Base-by-base conservation (phyloP, 1,140 invertebrate genomes). In the Platorchestia sp. region DNA sequence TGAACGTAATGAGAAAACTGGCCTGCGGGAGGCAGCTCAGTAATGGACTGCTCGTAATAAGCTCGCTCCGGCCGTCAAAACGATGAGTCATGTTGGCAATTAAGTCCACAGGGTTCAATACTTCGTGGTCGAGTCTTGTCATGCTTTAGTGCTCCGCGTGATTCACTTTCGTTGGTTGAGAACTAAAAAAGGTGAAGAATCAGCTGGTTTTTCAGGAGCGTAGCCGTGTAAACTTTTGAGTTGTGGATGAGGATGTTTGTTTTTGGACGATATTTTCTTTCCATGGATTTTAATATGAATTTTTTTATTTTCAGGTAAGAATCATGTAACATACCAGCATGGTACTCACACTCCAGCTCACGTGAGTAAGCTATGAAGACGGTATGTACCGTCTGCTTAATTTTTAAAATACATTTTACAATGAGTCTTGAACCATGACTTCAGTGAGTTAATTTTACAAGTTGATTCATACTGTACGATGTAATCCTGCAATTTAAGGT, bases 71-170 rank as follows among this genome's bases (percentile, higher is more conserved):
- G 5, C 87, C 87, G 14, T 89, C 43, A 89, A 89, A 89, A 44
- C 42, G 87, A 89, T 89, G 87, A 89, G 87, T 89, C 87, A 89
- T 44, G 87, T 14, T 42, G 14, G 87, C 42, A 89, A 89, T 89
- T 89, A 89, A 42, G 41, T 89, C 87, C 42, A 89, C 87, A 89
- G 27, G 1, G 59, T 75, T 36, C 59, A 75, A 75, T 75, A 75
- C 59, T 75, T 36, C 59, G 59, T 75, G 59, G 59, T 75, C 59
- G 59, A 75, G 14, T 75, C 59, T 75, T 75, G 59, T 75, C 59
- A 75, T 75, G 59, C 59, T 75, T 75, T 75, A 75, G 59, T 75
- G 59, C 36, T 27, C 59, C 3, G 10, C 36, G 59, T 75, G 59
- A 75, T 75, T 75, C 59, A 75, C 59, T 75, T 75, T 75, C 59